Evolutionary conservation across 2,113 vertebrate genomes (phyloP).

Genomic region (Dipodomys spectabilis): DNA sequence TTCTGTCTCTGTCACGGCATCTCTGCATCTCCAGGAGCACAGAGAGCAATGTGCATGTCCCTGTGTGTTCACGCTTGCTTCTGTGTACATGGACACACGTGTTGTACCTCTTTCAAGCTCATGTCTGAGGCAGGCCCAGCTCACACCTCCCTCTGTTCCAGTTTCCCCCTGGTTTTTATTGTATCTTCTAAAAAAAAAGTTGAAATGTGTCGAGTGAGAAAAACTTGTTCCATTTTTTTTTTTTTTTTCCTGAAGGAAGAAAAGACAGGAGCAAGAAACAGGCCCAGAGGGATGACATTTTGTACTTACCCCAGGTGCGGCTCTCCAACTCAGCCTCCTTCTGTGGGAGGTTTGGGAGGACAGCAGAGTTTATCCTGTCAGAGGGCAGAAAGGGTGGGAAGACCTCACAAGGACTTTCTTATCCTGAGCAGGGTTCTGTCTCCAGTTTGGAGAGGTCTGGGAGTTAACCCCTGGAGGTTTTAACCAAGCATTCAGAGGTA

Average conservation of each 20-base stretch:
- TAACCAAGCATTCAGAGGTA: neutral
- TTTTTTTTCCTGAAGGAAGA: constrained; percentile 68
- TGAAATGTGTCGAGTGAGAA: constrained; percentile 81
- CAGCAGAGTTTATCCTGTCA: neutral
- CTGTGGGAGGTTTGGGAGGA: neutral
- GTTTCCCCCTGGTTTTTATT: constrained; percentile 79
- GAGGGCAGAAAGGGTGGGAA: neutral
- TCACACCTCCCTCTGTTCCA: constrained; percentile 80
- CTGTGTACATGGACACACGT: constrained; percentile 64
- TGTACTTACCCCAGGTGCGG: neutral
- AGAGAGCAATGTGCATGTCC: constrained; percentile 5
- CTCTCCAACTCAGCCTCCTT: neutral
- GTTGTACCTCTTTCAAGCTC: constrained; percentile 57
- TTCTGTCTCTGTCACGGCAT: constrained; percentile 67
- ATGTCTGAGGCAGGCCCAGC: constrained; percentile 69
- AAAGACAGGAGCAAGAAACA: constrained; percentile 57
- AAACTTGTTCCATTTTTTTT: constrained; percentile 83
- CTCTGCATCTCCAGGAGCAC: constrained; percentile 64
- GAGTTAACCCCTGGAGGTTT: neutral
- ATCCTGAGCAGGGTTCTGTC: neutral
- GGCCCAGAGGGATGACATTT: neutral
- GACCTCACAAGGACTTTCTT: neutral
- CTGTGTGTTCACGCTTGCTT: constrained; percentile 39
- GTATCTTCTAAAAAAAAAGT: constrained; percentile 82
- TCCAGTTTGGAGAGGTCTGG: neutral